Base-by-base conservation (phyloP, 2,113 vertebrate species). In the Donacobius atricapilla region DNA sequence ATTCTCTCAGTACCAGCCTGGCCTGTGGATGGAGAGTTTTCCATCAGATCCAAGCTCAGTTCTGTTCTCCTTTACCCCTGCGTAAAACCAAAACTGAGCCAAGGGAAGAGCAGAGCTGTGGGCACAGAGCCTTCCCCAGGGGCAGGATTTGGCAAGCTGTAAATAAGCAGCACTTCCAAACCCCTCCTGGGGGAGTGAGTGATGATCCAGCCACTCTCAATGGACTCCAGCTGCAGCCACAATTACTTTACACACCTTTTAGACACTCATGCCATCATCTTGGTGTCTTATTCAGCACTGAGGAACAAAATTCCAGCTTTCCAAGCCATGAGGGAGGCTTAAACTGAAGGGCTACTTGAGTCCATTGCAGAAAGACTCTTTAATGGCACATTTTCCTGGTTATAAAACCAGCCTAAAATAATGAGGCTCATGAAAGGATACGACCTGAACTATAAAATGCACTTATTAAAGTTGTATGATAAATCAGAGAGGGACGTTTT, bases 381-480 rank as follows among this genome's bases (percentile, higher is more conserved):
- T 77, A 90, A 94, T 8, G 8, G 68, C 68, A 66, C 60, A 33
- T 94, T 97, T 97, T 83, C 69, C 77, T 90, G 90, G 63, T 87
- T 84, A 44, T 94, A 93, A 97, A 97, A 69, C 93, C 78, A 33
- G 65, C 18, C 87, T 93, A 16, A 96, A 97, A 96, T 96, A 96
- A 98, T 63, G 93, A 97, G 68, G 35, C 65, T 94, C 63, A 1
- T 93, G 96, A 97, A 97, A 96, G 73, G 90, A 90, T 86, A 94
- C 60, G 93, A 94, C 95, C 97, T 60, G 40, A 73, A 28, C 77
- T 61, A 72, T 97, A 96, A 98, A 97, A 94, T 35, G 53, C 40
- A 48, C 84, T 95, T 96, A 96, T 95, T 89, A 87, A 73, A 95
- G 91, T 42, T 90, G 82, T 47, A 66, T 94, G 94, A 94, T 96